Conservation (phyloP, 2,797 vertebrate species). For the Ctenopoma multispine region DNA sequence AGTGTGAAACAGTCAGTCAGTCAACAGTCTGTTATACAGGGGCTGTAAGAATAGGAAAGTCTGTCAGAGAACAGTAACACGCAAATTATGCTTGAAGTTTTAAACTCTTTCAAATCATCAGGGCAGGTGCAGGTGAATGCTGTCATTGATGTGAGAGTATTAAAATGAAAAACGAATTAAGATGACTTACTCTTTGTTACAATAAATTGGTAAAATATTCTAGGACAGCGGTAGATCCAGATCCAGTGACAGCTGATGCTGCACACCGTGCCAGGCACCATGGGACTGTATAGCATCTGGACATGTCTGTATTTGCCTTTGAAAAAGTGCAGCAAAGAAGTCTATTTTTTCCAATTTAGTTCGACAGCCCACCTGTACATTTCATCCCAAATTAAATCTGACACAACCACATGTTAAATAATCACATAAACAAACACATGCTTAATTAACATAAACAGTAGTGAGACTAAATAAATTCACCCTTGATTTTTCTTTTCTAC, state of each 20-base stretch:
- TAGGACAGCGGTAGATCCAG: conserved; percentile 28
- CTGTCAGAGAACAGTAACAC: too few species aligned
- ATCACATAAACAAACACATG: background rate
- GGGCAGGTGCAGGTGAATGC: too few species aligned
- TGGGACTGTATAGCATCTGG: conserved; percentile 58
- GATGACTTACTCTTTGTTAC: background rate
- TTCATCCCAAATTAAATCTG: conserved; percentile 12
- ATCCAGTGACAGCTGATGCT: conserved; percentile 46
- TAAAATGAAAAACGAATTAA: conserved; percentile 19
- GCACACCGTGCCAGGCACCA: conserved; percentile 50
- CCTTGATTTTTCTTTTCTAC: too few species aligned
- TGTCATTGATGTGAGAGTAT: too few species aligned
- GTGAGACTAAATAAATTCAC: background rate
- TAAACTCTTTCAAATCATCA: too few species aligned
- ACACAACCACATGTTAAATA: conserved; percentile 1
- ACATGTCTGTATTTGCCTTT: conserved; percentile 50
- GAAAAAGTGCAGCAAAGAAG: conserved; percentile 22
- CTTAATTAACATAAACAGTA: too few species aligned
- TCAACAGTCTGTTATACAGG: background rate
- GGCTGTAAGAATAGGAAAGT: background rate
- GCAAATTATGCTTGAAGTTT: too few species aligned
- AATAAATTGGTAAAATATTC: background rate
- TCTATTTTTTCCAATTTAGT: background rate
- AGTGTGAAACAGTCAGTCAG: background rate
- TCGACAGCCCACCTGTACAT: conserved; percentile 22